Percentiles rank a stretch among this genome's conserved stretches.
Evolutionary conservation across 1,140 invertebrate genomes (phyloP).

Genomic region (Antheraea mylitta): DNA sequence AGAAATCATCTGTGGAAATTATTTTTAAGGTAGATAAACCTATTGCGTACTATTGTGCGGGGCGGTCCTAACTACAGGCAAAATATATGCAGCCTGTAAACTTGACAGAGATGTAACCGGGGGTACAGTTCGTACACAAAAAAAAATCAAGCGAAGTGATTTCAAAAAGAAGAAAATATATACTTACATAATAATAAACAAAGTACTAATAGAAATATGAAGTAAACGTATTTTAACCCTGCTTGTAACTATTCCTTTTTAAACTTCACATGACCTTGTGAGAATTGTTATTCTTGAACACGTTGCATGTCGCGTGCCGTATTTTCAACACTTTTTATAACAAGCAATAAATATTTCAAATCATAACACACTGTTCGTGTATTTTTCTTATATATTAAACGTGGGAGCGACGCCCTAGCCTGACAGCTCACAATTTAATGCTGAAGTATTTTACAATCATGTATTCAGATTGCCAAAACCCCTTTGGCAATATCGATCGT

Average conservation of each 20-base stretch:
- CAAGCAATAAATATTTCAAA: conserved; percentile 24
- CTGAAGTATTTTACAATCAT: background rate
- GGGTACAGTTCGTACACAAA: too few relatives aligned
- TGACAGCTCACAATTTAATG: conserved; percentile 4
- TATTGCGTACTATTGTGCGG: too few relatives aligned
- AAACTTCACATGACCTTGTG: background rate
- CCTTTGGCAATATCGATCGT: background rate
- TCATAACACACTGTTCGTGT: conserved; percentile 21
- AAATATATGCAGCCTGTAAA: too few relatives aligned
- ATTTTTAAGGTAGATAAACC: too few relatives aligned
- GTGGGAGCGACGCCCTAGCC: conserved; percentile 5
- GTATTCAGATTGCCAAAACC: background rate
- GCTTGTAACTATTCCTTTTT: background rate
- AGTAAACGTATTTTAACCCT: background rate
- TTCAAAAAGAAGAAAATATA: too few relatives aligned
- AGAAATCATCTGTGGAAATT: too few relatives aligned
- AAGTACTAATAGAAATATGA: background rate
- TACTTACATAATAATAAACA: too few relatives aligned
- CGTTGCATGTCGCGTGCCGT: conserved; percentile 20
- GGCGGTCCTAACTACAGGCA: too few relatives aligned
- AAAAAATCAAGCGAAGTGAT: too few relatives aligned
- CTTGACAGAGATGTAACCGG: too few relatives aligned
- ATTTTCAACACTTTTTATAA: conserved; percentile 20
- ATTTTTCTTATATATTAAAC: conserved; percentile 9
- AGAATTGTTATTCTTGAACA: conserved; percentile 7